Conservation (phyloP, 1,140 invertebrate species). For the Apis dorsata region DNA sequence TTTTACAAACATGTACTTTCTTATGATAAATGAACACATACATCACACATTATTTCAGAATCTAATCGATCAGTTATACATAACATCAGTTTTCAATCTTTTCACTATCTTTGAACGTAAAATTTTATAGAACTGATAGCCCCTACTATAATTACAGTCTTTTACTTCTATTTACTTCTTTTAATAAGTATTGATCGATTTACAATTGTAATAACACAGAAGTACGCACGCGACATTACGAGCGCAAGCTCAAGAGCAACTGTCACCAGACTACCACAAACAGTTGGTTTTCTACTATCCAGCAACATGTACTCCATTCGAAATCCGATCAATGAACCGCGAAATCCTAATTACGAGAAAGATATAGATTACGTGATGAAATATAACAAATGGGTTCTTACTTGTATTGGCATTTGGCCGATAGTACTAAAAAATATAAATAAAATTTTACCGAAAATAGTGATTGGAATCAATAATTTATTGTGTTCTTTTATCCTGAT, state of each 20-base stretch:
- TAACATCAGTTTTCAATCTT: background rate
- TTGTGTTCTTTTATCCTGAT: conserved; percentile 25
- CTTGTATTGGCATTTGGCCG: conserved; percentile 59
- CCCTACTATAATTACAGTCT: background rate
- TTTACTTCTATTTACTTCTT: background rate
- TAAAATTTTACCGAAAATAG: conserved; percentile 14
- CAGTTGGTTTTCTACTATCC: conserved; percentile 5
- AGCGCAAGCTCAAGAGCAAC: conserved; percentile 4
- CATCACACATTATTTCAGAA: no score
- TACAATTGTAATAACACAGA: background rate
- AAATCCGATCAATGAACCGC: background rate
- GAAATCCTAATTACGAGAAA: conserved; percentile 26
- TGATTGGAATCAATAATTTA: conserved; percentile 15
- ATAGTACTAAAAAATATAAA: background rate
- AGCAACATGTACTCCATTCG: background rate
- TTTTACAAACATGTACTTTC: no score
- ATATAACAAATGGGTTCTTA: conserved; percentile 30
- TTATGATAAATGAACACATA: no score
- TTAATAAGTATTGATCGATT: background rate
- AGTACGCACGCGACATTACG: background rate
- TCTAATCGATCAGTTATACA: background rate
- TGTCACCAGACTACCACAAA: conserved; percentile 22
- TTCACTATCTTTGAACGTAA: background rate
- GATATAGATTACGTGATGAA: conserved; percentile 36
- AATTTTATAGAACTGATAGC: no score